phyloP scores from a whole-genome alignment of 2,113 vertebrate species.

The Macrotis lagotis region DNA sequence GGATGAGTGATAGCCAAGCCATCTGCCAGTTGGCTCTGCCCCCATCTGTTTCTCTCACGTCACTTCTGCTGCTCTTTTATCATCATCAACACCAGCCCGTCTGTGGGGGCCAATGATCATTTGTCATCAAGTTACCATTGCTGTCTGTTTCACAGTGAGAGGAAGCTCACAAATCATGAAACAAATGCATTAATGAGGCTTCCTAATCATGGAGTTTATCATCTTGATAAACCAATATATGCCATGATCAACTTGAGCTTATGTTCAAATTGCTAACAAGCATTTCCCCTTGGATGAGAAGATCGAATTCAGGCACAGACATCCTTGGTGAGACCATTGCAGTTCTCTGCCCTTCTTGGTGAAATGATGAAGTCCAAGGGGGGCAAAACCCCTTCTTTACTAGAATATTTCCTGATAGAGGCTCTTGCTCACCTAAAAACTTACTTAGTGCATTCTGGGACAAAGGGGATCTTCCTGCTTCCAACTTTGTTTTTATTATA shows the following conservation, averaged over 20 bases:
- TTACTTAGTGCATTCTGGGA: constrained; percentile 16
- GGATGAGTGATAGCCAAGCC: background rate
- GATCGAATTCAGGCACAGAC: constrained; percentile 7
- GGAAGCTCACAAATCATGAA: background rate
- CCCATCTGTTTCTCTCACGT: rapidly evolving
- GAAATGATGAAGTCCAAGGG: background rate
- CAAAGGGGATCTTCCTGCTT: background rate
- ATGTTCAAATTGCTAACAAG: background rate
- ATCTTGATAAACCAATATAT: background rate
- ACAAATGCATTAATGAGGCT: constrained; percentile 34
- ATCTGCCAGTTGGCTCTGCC: rapidly evolving
- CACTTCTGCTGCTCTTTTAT: background rate
- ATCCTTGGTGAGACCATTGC: background rate
- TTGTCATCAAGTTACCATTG: constrained; percentile 41
- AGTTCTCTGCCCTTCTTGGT: constrained; percentile 21
- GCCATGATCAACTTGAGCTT: constrained; percentile 31
- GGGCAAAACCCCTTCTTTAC: background rate
- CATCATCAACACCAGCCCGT: background rate
- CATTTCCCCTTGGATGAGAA: background rate
- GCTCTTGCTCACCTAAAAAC: constrained; percentile 22
- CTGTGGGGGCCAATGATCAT: background rate
- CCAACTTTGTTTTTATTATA: constrained; percentile 67
- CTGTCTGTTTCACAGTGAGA: background rate
- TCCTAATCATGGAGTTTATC: constrained; percentile 18
- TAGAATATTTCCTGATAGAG: constrained; percentile 17